Percentiles rank a stretch among this genome's conserved stretches.
These are phyloP conservation scores for Etheostoma cragini DNA, from an alignment of 2,113 vertebrate species.

Conservation along the genomic window DNA sequence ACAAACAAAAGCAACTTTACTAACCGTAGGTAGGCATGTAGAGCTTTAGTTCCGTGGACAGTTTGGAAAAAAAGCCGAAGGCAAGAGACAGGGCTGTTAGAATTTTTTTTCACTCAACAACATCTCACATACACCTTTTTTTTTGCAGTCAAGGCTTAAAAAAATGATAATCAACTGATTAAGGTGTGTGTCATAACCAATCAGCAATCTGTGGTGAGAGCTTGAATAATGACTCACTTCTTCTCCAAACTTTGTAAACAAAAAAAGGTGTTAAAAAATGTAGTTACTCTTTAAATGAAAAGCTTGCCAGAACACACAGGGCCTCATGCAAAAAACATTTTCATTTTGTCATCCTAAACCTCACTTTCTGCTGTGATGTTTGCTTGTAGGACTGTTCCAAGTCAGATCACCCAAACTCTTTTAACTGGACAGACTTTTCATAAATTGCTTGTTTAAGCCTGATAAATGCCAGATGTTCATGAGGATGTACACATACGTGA, in stretches of 20 bases:
- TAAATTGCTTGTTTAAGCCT: not conserved
- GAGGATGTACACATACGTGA: not conserved
- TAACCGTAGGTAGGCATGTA: not conserved
- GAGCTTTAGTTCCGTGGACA: slow-evolving; percentile 4
- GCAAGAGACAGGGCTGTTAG: too few species aligned
- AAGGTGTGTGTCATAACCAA: slow-evolving; percentile 25
- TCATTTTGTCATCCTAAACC: too few species aligned
- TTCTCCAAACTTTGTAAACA: slow-evolving; percentile 25
- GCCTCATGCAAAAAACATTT: too few species aligned
- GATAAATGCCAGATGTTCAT: not conserved
- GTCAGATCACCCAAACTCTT: too few species aligned
- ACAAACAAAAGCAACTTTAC: slow-evolving; percentile 11
- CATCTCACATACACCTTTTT: not conserved
- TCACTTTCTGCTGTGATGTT: too few species aligned
- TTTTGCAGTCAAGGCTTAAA: slow-evolving; percentile 13
- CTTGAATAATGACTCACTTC: slow-evolving; percentile 33
- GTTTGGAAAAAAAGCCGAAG: not conserved
- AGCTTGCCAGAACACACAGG: not conserved
- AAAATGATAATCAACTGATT: slow-evolving; percentile 31
- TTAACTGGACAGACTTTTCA: too few species aligned
- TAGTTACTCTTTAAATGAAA: not conserved
- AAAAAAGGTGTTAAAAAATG: slow-evolving; percentile 7
- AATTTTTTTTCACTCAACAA: too few species aligned
- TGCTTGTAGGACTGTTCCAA: too few species aligned
- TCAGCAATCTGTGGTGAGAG: slow-evolving; percentile 14